Percentiles rank a stretch among this genome's conserved stretches.
Evolutionary conservation across 64 coral and sea anemone genomes (phyloP).

Genomic region (Porites lutea): DNA sequence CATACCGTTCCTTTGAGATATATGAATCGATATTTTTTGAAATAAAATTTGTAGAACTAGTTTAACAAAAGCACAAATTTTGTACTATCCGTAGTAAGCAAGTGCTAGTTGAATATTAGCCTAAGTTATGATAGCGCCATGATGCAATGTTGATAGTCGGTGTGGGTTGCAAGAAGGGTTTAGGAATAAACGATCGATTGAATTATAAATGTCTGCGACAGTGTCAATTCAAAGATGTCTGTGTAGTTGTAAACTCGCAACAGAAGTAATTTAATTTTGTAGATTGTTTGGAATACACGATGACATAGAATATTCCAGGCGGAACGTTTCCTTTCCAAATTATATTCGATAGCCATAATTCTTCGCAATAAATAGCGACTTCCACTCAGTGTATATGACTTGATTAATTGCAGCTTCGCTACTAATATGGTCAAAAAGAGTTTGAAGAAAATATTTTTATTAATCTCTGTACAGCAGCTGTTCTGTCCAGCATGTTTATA

Average conservation of each 20-base stretch:
- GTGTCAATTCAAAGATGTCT: not conserved
- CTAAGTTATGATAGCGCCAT: not conserved
- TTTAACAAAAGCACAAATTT: slow-evolving; percentile 31
- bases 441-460: slow-evolving; percentile 16
- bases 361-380: slow-evolving; percentile 28
- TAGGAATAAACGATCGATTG: too few species aligned
- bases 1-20: not conserved
- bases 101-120: not conserved
- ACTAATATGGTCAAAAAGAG: not conserved
- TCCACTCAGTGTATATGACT: slow-evolving; percentile 10
- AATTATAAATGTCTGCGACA: not conserved
- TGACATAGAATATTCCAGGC: not conserved
- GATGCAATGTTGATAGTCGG: too few species aligned
- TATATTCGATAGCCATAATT: not conserved
- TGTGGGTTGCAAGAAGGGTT: too few species aligned
- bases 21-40: slow-evolving; percentile 54
- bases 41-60: slow-evolving; percentile 51
- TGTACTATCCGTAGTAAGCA: not conserved
- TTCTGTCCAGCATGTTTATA: not conserved
- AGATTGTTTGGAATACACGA: not conserved
- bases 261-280: not conserved
- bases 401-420: slow-evolving; percentile 4
- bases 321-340: not conserved
- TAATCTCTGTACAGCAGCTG: not conserved
- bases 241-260: not conserved